Evolutionary conservation across 35 echinoderm and acorn worm genomes (phyloP).

Genomic region (Strongylocentrotus purpuratus): DNA sequence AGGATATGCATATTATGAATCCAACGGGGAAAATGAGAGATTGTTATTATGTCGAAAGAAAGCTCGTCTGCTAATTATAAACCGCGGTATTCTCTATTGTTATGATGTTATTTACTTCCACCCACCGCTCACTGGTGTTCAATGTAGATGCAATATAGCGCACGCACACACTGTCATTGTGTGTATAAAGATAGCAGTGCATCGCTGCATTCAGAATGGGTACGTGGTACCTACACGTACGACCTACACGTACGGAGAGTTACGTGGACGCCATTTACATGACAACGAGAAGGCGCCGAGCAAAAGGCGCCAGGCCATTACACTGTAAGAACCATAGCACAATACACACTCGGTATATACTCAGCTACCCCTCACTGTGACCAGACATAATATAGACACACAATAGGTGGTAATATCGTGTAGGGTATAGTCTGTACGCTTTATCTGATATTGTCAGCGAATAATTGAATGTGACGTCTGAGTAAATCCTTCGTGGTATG

Average conservation of each 20-base stretch:
- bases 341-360: background rate
- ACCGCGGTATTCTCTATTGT: background rate
- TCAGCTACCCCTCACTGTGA: background rate
- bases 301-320: slow-evolving; percentile 21
- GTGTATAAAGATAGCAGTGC: background rate
- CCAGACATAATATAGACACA: background rate
- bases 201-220: background rate
- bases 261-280: slow-evolving; percentile 48
- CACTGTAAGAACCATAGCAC: background rate
- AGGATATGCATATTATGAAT: background rate
- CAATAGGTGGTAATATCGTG: background rate
- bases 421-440: background rate
- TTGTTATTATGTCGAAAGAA: background rate
- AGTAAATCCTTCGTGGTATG: background rate
- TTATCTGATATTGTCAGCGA: background rate
- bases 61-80: background rate
- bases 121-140: background rate
- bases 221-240: background rate
- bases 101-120: background rate
- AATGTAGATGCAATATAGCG: background rate
- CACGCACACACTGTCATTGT: background rate
- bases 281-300: slow-evolving; percentile 11
- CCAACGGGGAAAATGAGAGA: background rate
- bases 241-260: background rate
- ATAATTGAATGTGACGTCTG: background rate